These are phyloP conservation scores for Betta splendens DNA, from an alignment of 2,797 vertebrate species.

Conservation along the genomic window DNA sequence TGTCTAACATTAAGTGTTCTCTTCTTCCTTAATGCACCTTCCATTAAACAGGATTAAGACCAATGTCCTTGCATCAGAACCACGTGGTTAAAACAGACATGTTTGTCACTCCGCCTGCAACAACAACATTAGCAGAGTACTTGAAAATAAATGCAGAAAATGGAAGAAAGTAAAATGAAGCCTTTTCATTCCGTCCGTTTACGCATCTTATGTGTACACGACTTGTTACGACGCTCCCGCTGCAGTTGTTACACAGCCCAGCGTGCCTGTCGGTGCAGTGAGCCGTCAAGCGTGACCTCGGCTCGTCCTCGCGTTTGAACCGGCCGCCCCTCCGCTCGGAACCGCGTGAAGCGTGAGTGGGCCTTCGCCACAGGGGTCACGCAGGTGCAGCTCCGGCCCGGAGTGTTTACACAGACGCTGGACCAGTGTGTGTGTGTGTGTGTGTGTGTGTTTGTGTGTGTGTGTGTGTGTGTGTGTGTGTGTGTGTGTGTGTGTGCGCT, in stretches of 20 bases:
- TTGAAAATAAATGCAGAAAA: no score
- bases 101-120: conserved; percentile 20
- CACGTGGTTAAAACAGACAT: conserved; percentile 23
- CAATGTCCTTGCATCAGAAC: not conserved
- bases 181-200: no score
- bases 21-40: not conserved
- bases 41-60: conserved; percentile 23
- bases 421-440: no score
- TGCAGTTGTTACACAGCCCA: conserved; percentile 25
- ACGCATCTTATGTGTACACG: no score
- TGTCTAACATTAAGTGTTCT: not conserved
- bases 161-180: not conserved
- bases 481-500: no score
- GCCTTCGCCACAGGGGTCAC: conserved; percentile 43
- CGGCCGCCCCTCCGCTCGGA: conserved; percentile 29
- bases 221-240: no score
- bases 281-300: no score
- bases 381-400: conserved; percentile 40
- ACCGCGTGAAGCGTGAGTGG: conserved; percentile 44
- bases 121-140: no score
- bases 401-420: no score
- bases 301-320: conserved; percentile 46
- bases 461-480: no score
- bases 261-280: no score
- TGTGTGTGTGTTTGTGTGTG: no score